Percentiles rank a stretch among this genome's conserved stretches.
These are phyloP conservation scores for Eonycteris spelaea DNA, from an alignment of 2,113 vertebrate species.

Conservation along the genomic window DNA sequence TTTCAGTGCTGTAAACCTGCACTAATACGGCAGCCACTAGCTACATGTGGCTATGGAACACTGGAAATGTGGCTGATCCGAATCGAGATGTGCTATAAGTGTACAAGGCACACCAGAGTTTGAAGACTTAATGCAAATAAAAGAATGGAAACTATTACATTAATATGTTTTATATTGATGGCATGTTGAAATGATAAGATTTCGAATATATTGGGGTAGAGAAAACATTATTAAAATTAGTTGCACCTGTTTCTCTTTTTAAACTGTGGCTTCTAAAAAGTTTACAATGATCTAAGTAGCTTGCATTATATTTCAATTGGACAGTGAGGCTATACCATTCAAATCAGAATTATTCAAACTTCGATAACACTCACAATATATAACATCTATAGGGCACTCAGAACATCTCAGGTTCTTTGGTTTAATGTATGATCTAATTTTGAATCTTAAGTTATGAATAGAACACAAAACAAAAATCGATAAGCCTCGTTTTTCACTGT, in stretches of 20 bases:
- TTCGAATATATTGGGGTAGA: neutral
- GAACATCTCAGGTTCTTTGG: neutral
- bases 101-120: neutral
- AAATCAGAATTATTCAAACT: neutral
- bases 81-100: neutral
- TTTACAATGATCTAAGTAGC: neutral
- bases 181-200: neutral
- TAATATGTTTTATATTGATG: neutral
- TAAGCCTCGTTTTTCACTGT: neutral
- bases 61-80: neutral
- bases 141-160: neutral
- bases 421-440: neutral
- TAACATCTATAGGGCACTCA: neutral
- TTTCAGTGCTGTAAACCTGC: neutral
- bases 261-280: neutral
- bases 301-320: neutral
- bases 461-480: neutral
- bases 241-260: neutral
- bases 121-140: neutral
- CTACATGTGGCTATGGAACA: neutral
- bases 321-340: neutral
- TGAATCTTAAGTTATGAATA: slow-evolving; percentile 14
- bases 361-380: neutral
- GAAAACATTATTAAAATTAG: slow-evolving; percentile 24
- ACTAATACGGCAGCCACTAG: neutral